Conservation (phyloP, 2,797 vertebrate species). For the Xiphophorus birchmanni region DNA sequence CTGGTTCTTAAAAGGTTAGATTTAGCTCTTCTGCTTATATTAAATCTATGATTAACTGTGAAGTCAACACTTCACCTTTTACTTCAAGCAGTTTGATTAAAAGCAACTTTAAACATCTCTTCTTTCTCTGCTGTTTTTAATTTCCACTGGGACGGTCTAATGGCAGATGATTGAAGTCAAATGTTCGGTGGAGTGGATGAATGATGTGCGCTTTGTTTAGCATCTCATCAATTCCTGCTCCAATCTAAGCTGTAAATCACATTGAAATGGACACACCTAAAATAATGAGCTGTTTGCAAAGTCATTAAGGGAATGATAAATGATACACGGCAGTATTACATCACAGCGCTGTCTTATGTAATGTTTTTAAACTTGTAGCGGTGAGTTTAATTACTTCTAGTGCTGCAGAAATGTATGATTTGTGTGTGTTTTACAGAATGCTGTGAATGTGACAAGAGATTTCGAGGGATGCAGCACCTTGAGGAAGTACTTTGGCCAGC, state of each 20-base stretch:
- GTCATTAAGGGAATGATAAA: not conserved
- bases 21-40: not conserved
- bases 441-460: slow-evolving; percentile 92
- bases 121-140: not conserved
- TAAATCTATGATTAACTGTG: not conserved
- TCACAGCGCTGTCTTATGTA: not conserved
- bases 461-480: slow-evolving; percentile 97
- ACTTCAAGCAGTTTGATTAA: not conserved
- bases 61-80: not conserved
- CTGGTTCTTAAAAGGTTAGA: not conserved
- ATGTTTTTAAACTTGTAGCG: slow-evolving; percentile 10
- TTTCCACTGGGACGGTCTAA: not conserved
- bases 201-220: not conserved
- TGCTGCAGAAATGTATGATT: not conserved
- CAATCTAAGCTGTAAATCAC: slow-evolving; percentile 7
- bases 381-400: not conserved
- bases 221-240: not conserved
- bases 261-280: not conserved
- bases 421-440: slow-evolving; percentile 78
- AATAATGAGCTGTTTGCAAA: slow-evolving; percentile 13
- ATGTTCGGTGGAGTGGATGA: not conserved
- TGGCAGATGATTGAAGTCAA: not conserved
- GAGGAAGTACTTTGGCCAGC: slow-evolving; percentile 95
- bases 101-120: not conserved
- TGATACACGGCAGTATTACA: not conserved